phyloP scores from a whole-genome alignment of 2,113 vertebrate species.

The Anolis sagrei region DNA sequence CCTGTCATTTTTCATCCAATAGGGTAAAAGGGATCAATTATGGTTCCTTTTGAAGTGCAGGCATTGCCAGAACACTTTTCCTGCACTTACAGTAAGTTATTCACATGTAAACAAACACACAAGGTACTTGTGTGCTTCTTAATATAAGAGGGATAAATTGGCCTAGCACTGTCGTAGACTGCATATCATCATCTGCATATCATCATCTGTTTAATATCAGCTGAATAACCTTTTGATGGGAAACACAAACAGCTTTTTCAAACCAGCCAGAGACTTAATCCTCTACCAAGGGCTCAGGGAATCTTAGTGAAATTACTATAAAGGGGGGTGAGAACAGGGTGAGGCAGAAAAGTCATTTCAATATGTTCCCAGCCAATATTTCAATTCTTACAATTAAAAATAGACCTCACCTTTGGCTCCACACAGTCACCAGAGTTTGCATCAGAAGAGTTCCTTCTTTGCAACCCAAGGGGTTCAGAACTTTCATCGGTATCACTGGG shows the following conservation, averaged over 20 bases:
- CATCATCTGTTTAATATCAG: too few relatives aligned
- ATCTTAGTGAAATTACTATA: background rate
- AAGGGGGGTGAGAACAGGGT: background rate
- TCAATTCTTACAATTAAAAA: background rate
- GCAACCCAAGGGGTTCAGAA: constrained; percentile 65
- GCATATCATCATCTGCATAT: background rate
- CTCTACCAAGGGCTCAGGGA: background rate
- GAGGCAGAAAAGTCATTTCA: background rate
- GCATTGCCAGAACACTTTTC: background rate
- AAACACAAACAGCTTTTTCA: background rate
- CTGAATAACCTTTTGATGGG: background rate
- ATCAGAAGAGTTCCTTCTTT: constrained; percentile 74
- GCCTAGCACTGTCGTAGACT: background rate
- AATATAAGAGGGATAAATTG: too few relatives aligned
- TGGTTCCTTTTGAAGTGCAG: background rate
- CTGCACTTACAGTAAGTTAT: background rate
- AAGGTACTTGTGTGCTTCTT: background rate
- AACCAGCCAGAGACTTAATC: background rate
- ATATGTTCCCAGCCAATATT: background rate
- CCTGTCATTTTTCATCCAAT: background rate
- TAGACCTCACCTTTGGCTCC: constrained; percentile 76
- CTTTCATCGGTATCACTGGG: constrained; percentile 73
- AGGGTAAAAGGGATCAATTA: background rate
- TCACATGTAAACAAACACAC: background rate
- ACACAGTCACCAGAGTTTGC: constrained; percentile 71